These are phyloP conservation scores for Tanytarsus gracilentus DNA, from an alignment of 2,888 invertebrate species.

Conservation along the genomic window DNA sequence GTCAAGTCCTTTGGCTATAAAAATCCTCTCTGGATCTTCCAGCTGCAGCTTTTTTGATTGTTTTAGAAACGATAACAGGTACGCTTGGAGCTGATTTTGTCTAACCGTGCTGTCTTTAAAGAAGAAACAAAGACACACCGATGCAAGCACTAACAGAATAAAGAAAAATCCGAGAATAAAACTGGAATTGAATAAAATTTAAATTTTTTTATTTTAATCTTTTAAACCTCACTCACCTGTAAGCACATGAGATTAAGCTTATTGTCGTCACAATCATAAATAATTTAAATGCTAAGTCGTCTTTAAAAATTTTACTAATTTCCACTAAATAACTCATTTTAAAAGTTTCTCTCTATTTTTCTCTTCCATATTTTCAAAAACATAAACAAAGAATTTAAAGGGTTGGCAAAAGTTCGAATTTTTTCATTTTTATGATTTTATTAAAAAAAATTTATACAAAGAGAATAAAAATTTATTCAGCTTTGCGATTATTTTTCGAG, in stretches of 20 bases:
- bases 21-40: not conserved
- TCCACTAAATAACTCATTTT: not conserved
- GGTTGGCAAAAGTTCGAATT: no score
- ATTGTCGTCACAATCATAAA: not conserved
- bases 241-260: not conserved
- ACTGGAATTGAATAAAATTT: not conserved
- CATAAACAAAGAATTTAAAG: no score
- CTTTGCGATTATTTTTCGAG: slow-evolving; percentile 41
- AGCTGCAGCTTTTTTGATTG: not conserved
- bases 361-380: no score
- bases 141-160: not conserved
- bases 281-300: not conserved
- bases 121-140: not conserved
- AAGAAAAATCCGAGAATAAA: not conserved
- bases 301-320: not conserved
- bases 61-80: not conserved
- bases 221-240: not conserved
- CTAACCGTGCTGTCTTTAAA: not conserved
- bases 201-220: not conserved
- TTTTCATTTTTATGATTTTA: no score
- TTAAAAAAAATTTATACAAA: no score
- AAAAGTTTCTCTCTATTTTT: not conserved
- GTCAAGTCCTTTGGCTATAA: slow-evolving; percentile 61
- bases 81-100: not conserved
- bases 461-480: slow-evolving; percentile 32